Conservation (phyloP, 2,113 vertebrate genomes). For the Sus scrofa region T2T-Sscrofa CM000815.6:93504501-93505000, state of each 20-base stretch:
- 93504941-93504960: too few species aligned
- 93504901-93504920: too few species aligned
- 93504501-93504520: too few species aligned
- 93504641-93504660: neutral
- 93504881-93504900: too few species aligned
- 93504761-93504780: neutral
- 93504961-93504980: too few species aligned
- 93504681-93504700: neutral
- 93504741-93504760: neutral
- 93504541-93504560: neutral
- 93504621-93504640: neutral
- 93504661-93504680: neutral
- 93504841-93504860: neutral
- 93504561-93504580: neutral
- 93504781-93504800: neutral
- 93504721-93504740: neutral
- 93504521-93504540: neutral
- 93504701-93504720: neutral
- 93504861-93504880: neutral
- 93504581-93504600: neutral
- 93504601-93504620: neutral
- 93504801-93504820: neutral
- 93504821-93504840: neutral
- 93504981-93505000: too few species aligned
- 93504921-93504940: too few species aligned